These are phyloP conservation scores for Nannoperca australis DNA, from an alignment of 2,797 vertebrate species.

Conservation along the genomic window DNA sequence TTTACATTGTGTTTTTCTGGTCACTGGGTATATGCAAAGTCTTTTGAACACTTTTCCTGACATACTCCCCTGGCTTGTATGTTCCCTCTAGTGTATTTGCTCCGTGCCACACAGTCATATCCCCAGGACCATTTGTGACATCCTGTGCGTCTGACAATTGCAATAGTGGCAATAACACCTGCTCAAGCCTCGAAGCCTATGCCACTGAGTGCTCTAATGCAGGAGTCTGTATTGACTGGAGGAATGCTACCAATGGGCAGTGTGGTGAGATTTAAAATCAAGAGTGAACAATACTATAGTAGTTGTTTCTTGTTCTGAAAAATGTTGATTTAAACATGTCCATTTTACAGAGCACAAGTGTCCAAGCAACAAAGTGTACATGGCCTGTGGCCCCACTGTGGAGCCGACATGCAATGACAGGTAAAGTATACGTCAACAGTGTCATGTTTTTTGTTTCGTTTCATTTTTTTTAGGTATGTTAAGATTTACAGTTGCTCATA, in stretches of 20 bases:
- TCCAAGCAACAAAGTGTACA: constrained; percentile 82
- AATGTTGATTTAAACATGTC: background rate
- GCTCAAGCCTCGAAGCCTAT: constrained; percentile 85
- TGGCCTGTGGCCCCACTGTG: constrained; percentile 81
- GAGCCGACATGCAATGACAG: constrained; percentile 80
- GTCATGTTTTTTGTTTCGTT: background rate
- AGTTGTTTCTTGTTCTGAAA: background rate
- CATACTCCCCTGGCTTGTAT: constrained; percentile 5
- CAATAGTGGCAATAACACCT: constrained; percentile 43
- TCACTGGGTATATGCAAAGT: background rate
- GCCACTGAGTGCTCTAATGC: constrained; percentile 78
- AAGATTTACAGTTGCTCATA: background rate
- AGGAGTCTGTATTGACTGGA: constrained; percentile 87
- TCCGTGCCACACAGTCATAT: constrained; percentile 75
- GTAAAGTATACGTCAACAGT: constrained; percentile 49
- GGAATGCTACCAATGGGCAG: constrained; percentile 78
- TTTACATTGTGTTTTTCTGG: background rate
- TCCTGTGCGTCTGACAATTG: constrained; percentile 80
- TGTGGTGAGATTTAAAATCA: constrained; percentile 79
- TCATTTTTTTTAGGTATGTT: background rate
- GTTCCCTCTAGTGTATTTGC: constrained; percentile 80
- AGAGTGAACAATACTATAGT: background rate
- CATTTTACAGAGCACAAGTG: constrained; percentile 80
- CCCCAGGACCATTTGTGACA: constrained; percentile 63
- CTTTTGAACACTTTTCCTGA: constrained; percentile 1